Evolutionary conservation across 2,888 invertebrate species (phyloP).

Genomic region (Germaria angustata): DNA sequence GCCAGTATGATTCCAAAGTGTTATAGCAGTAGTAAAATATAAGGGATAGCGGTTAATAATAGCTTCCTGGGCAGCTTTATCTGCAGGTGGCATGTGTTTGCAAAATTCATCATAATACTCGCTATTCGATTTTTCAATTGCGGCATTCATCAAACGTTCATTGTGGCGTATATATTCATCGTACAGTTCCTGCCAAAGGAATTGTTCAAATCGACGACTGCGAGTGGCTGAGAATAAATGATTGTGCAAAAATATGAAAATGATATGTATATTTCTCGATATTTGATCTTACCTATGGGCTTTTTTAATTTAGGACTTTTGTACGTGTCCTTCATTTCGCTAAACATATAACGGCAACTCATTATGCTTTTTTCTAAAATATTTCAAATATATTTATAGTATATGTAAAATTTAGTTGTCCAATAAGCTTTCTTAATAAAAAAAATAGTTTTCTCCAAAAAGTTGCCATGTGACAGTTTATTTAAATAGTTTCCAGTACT

Average conservation of each 20-base stretch:
- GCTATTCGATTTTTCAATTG: slow-evolving; percentile 63
- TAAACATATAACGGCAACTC: slow-evolving; percentile 59
- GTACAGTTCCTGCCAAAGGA: slow-evolving; percentile 77
- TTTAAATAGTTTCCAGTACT: background rate
- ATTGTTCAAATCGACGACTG: slow-evolving; percentile 74
- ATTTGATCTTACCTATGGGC: slow-evolving; percentile 71
- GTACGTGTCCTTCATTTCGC: slow-evolving; percentile 69
- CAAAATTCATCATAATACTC: slow-evolving; percentile 77
- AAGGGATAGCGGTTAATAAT: slow-evolving; percentile 75
- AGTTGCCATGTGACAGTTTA: slow-evolving; percentile 21
- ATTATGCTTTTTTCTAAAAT: background rate
- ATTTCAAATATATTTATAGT: too few relatives aligned
- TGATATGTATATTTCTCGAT: too few relatives aligned
- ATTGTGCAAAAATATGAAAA: too few relatives aligned
- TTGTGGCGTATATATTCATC: slow-evolving; percentile 75
- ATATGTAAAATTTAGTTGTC: too few relatives aligned
- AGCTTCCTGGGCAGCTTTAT: slow-evolving; percentile 70
- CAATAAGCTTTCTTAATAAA: background rate
- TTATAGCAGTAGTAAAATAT: slow-evolving; percentile 75
- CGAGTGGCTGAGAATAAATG: slow-evolving; percentile 72
- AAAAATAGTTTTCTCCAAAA: background rate
- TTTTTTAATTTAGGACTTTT: slow-evolving; percentile 72
- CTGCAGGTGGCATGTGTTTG: slow-evolving; percentile 70
- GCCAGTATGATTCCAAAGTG: slow-evolving; percentile 76
- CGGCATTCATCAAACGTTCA: slow-evolving; percentile 62